These are phyloP conservation scores for Fistularia tabacaria DNA, from an alignment of 2,797 vertebrate species.

Conservation along the genomic window DNA sequence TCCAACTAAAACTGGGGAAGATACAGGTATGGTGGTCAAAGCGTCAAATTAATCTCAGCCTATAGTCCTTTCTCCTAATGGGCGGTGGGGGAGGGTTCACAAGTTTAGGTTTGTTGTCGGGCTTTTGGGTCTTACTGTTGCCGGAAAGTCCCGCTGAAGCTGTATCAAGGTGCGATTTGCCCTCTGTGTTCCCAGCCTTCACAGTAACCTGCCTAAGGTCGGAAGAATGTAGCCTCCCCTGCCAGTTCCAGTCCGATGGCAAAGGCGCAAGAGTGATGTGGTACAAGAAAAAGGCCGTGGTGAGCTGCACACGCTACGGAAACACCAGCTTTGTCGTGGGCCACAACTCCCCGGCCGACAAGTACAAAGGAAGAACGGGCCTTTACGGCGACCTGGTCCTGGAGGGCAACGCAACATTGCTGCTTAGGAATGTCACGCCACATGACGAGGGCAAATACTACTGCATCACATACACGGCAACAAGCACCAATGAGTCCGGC, in stretches of 20 bases:
- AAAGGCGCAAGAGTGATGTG: conserved; percentile 28
- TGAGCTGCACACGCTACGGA: conserved; percentile 29
- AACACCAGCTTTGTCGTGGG: conserved; percentile 24
- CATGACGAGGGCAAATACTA: conserved; percentile 22
- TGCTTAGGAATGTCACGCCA: conserved; percentile 23
- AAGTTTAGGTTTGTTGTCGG: too few species aligned
- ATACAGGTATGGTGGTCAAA: too few species aligned
- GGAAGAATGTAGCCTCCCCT: conserved; percentile 13
- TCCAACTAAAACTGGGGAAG: too few species aligned
- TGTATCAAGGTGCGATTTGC: too few species aligned
- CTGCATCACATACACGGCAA: conserved; percentile 11
- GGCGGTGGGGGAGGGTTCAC: too few species aligned
- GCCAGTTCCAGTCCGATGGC: conserved; percentile 23
- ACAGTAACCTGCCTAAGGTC: conserved; percentile 8
- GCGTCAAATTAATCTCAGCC: too few species aligned
- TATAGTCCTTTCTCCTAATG: too few species aligned
- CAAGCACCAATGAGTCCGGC: neutral
- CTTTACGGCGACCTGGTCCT: conserved; percentile 16
- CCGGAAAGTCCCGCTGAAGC: too few species aligned
- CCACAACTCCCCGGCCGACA: conserved; percentile 4
- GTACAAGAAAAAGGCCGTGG: conserved; percentile 9
- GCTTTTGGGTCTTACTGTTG: too few species aligned
- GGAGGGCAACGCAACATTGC: conserved; percentile 25
- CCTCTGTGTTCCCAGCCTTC: conserved; percentile 3
- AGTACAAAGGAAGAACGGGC: conserved; percentile 11